Evolutionary conservation across 2,888 invertebrate genomes (phyloP).

Genomic region (Chloroclystis v-ata): DNA sequence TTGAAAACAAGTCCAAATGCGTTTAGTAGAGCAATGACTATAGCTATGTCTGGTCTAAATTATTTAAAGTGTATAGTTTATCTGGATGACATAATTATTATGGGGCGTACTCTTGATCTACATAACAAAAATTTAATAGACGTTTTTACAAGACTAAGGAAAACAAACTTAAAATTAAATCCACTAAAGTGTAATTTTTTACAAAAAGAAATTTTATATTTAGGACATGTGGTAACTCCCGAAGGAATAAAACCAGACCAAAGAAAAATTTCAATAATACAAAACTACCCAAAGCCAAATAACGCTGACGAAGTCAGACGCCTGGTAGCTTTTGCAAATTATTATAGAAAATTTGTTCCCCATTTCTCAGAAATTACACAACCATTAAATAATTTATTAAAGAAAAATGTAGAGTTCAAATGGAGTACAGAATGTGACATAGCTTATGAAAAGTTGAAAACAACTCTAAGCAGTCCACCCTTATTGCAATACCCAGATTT

Average conservation of each 20-base stretch:
- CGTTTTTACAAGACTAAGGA: slow-evolving; percentile 1
- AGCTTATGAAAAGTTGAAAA: neutral
- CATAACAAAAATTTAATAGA: slow-evolving; percentile 6
- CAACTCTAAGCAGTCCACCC: neutral
- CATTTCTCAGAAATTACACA: slow-evolving; percentile 18
- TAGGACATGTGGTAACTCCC: slow-evolving; percentile 5
- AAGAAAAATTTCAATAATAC: neutral
- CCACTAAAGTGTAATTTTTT: slow-evolving; percentile 4
- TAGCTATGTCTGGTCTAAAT: slow-evolving; percentile 24
- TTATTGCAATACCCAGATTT: neutral
- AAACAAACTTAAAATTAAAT: slow-evolving; percentile 6
- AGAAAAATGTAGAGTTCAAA: slow-evolving; percentile 7
- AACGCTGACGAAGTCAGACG: slow-evolving; percentile 4
- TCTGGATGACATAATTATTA: slow-evolving; percentile 10
- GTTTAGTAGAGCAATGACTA: slow-evolving; percentile 19
- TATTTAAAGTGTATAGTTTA: slow-evolving; percentile 18
- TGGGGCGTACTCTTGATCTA: neutral
- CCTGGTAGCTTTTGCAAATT: slow-evolving; percentile 10
- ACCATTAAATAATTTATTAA: slow-evolving; percentile 20
- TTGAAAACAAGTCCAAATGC: slow-evolving; percentile 18
- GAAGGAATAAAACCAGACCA: slow-evolving; percentile 6
- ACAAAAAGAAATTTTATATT: slow-evolving; percentile 3
- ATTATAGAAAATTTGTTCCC: slow-evolving; percentile 16
- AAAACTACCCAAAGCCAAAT: slow-evolving; percentile 4
- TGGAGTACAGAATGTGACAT: neutral